phyloP scores from a whole-genome alignment of 37 sponge, comb jelly and placozoan genomes.

The Crambe crambe region DNA sequence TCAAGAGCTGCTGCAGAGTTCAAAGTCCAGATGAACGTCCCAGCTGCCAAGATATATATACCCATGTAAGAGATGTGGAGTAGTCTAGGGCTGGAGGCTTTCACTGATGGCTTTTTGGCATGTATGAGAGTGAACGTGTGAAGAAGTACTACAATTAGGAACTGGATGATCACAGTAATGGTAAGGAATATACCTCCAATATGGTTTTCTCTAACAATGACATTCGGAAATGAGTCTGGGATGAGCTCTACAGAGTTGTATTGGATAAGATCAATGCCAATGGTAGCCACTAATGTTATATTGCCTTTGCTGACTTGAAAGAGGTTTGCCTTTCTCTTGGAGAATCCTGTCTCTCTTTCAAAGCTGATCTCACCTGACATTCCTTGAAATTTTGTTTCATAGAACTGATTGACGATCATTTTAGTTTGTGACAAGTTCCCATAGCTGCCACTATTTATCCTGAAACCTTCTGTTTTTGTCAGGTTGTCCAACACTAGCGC shows the following conservation, averaged over 20 bases:
- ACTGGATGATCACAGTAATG: neutral
- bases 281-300: neutral
- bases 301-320: neutral
- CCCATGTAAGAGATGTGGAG: neutral
- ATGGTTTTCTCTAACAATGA: neutral
- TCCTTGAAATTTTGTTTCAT: constrained; percentile 9
- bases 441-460: neutral
- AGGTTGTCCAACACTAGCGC: constrained; percentile 25
- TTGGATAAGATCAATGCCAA: neutral
- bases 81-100: constrained; percentile 13
- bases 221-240: neutral
- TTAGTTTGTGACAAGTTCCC: neutral
- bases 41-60: neutral
- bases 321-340: neutral
- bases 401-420: constrained; percentile 13
- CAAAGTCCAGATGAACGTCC: neutral
- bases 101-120: neutral
- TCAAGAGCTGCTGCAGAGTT: neutral
- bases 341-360: neutral
- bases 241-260: neutral
- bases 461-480: neutral
- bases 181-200: neutral
- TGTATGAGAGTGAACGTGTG: neutral
- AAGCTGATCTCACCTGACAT: neutral
- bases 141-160: neutral